Evolutionary conservation across 1,140 invertebrate genomes (phyloP).

Genomic region (Drosophila arawakana): DNA sequence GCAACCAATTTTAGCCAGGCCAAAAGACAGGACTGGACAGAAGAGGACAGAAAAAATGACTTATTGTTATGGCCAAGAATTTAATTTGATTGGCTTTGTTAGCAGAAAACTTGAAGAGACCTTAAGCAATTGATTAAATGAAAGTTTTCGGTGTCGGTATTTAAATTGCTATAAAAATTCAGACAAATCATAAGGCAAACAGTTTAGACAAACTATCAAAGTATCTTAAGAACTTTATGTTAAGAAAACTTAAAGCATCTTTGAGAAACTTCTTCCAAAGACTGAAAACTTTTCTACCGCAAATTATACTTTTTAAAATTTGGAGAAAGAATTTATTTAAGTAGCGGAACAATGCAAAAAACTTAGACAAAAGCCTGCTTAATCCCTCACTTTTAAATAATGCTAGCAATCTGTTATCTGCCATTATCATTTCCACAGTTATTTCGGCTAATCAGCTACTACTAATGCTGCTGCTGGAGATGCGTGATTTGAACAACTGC

Average conservation of each 20-base stretch:
- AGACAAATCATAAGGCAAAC: too few relatives aligned
- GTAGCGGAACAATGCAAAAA: not conserved
- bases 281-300: not conserved
- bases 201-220: too few relatives aligned
- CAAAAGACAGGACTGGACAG: not conserved
- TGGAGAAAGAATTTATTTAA: not conserved
- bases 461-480: not conserved
- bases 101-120: too few relatives aligned
- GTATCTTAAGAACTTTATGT: too few relatives aligned
- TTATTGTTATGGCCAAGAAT: conserved; percentile 51
- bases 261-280: too few relatives aligned
- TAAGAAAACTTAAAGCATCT: too few relatives aligned
- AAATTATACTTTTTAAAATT: not conserved
- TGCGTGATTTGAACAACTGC: conserved; percentile 9
- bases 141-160: too few relatives aligned
- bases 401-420: conserved; percentile 18
- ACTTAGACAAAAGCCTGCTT: not conserved
- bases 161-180: too few relatives aligned
- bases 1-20: conserved; percentile 43
- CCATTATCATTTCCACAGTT: conserved; percentile 14
- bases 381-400: not conserved
- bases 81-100: conserved; percentile 43
- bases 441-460: conserved; percentile 8
- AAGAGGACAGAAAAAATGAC: conserved; percentile 4
- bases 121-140: too few relatives aligned